Conservation (phyloP, 2,113 vertebrate species). For the Hiodon alosoides region DNA sequence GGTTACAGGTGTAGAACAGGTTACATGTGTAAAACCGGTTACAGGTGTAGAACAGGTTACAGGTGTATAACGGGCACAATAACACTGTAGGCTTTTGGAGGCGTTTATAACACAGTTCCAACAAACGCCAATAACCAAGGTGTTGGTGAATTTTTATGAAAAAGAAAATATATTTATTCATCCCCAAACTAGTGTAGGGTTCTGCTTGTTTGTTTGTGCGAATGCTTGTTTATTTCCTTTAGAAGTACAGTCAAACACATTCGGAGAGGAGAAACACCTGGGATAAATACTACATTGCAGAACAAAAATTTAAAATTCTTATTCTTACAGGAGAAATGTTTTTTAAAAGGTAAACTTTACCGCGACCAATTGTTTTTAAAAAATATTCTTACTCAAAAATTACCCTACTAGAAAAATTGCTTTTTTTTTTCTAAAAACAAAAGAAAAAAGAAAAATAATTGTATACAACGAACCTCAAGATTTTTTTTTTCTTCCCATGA, state of each 20-base stretch:
- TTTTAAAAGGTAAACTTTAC: constrained; percentile 12
- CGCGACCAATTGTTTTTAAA: constrained; percentile 3
- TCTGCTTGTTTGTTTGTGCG: no score
- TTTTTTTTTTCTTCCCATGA: background rate
- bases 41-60: background rate
- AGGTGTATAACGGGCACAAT: background rate
- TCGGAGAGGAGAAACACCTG: no score
- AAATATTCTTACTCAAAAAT: background rate
- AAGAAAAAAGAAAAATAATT: background rate
- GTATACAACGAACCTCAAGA: background rate
- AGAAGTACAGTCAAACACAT: no score
- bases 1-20: background rate
- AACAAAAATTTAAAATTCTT: background rate
- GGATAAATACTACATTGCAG: background rate
- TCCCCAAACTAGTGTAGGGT: background rate
- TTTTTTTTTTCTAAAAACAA: background rate
- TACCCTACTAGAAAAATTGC: constrained; percentile 4
- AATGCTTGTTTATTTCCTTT: no score
- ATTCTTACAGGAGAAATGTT: background rate
- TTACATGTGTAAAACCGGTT: background rate
- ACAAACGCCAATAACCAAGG: background rate
- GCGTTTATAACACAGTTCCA: background rate
- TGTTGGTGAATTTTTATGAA: no score
- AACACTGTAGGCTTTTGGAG: constrained; percentile 3
- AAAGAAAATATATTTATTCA: no score